Percentiles rank a stretch among this genome's conserved stretches.
Conservation (phyloP, 2,797 vertebrate species). For the Hozukius guyotensis region DNA sequence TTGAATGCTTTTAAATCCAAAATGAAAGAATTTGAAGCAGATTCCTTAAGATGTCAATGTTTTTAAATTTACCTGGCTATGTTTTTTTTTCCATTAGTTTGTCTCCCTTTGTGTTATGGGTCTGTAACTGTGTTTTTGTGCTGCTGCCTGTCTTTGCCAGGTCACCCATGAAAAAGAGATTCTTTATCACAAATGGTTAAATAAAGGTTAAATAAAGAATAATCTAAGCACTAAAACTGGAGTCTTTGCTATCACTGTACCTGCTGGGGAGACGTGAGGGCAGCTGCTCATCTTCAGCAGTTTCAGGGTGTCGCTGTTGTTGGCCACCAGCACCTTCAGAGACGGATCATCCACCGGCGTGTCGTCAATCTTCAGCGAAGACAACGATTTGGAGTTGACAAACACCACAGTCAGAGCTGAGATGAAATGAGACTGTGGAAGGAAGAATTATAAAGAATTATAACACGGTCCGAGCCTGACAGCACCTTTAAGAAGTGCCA, state of each 20-base stretch:
- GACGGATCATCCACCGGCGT: slow-evolving; percentile 98
- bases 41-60: no score
- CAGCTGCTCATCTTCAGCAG: slow-evolving; percentile 99
- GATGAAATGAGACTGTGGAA: slow-evolving; percentile 94
- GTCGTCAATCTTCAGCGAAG: slow-evolving; percentile 97
- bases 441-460: not conserved
- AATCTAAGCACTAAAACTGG: not conserved
- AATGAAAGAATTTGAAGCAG: no score
- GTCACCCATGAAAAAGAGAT: no score
- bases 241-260: slow-evolving; percentile 70
- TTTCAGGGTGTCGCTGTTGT: slow-evolving; percentile 96
- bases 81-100: no score
- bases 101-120: no score
- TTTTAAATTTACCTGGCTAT: no score
- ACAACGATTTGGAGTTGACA: slow-evolving; percentile 98
- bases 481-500: not conserved
- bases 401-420: slow-evolving; percentile 98
- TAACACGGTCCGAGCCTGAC: not conserved
- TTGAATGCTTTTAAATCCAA: no score
- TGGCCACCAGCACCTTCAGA: slow-evolving; percentile 94
- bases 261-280: slow-evolving; percentile 97
- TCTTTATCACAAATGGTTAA: no score
- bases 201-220: not conserved
- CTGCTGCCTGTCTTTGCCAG: no score
- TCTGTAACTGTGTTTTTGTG: no score